phyloP scores from a whole-genome alignment of 2,888 invertebrate species.

The Eristalis pertinax region DNA sequence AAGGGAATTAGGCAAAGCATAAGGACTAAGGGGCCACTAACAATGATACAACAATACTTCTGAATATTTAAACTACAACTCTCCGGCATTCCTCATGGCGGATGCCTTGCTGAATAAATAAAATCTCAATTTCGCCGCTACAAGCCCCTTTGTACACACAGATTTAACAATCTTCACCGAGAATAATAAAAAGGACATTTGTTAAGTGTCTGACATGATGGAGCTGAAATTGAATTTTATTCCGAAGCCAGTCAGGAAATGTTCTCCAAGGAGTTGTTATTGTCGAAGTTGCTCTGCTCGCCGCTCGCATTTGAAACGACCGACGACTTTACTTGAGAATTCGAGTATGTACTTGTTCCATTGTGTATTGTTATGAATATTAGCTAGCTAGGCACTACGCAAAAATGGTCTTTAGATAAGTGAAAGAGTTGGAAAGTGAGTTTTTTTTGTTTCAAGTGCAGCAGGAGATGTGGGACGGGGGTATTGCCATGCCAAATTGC shows the following conservation, averaged over 20 bases:
- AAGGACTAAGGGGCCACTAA: not conserved
- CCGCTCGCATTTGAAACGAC: constrained; percentile 21
- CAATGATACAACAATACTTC: constrained; percentile 21
- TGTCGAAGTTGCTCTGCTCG: constrained; percentile 17
- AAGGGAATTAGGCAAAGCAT: not conserved
- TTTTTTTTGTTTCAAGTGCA: not conserved
- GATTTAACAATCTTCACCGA: constrained; percentile 64
- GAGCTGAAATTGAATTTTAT: constrained; percentile 46
- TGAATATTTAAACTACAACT: constrained; percentile 46
- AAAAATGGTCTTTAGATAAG: not conserved
- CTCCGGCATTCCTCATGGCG: constrained; percentile 14
- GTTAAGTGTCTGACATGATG: constrained; percentile 56
- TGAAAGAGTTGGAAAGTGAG: not conserved
- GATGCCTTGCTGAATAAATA: constrained; percentile 53
- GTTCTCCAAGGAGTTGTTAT: constrained; percentile 36
- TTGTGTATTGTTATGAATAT: not conserved
- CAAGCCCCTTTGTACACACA: constrained; percentile 47
- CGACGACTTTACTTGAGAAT: not conserved
- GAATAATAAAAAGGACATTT: constrained; percentile 69
- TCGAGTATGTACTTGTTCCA: not conserved
- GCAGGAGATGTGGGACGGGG: too few species aligned
- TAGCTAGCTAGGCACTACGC: not conserved
- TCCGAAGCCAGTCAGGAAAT: constrained; percentile 2
- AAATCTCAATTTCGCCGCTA: constrained; percentile 56
- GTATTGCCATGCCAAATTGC: constrained; percentile 21